phyloP scores from a whole-genome alignment of 1,140 invertebrate species.

The Cheumatopsyche charites region DNA sequence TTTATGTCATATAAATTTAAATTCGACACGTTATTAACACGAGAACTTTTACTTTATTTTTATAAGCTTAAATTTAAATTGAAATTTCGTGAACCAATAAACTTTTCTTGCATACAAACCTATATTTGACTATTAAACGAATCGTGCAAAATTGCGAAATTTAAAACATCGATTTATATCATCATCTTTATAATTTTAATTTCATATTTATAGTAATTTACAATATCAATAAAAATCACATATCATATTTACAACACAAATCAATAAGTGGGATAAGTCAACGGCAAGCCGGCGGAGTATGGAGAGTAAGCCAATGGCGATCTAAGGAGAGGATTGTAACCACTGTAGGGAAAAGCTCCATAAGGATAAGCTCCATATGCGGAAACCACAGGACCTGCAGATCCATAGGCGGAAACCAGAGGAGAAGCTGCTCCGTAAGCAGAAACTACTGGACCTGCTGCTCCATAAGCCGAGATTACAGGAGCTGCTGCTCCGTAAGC shows the following conservation, averaged over 20 bases:
- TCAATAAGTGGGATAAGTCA: conserved; percentile 30
- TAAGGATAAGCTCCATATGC: conserved; percentile 47
- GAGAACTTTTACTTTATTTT: too few relatives aligned
- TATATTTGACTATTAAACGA: too few relatives aligned
- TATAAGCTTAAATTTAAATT: too few relatives aligned
- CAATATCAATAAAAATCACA: conserved; percentile 2
- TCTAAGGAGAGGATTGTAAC: conserved; percentile 34
- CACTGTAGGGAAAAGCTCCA: conserved; percentile 52
- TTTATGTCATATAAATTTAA: too few relatives aligned
- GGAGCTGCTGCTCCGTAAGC: conserved; percentile 46
- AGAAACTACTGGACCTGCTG: conserved; percentile 34
- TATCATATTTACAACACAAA: neutral
- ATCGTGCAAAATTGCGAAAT: too few relatives aligned
- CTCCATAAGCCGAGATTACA: conserved; percentile 40
- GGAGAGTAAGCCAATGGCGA: conserved; percentile 40
- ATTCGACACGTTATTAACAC: too few relatives aligned
- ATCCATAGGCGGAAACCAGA: conserved; percentile 17
- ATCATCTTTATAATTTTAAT: conserved; percentile 17
- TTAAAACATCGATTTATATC: neutral
- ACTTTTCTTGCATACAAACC: too few relatives aligned
- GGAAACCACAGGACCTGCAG: conserved; percentile 48
- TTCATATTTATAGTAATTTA: conserved; percentile 17
- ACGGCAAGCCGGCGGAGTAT: conserved; percentile 39
- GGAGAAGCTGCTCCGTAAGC: conserved; percentile 27
- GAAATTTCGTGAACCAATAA: too few relatives aligned